Percentiles rank a stretch among this genome's conserved stretches.
Conservation (phyloP, 2,888 invertebrate species). For the Matsumyia berberina region DNA sequence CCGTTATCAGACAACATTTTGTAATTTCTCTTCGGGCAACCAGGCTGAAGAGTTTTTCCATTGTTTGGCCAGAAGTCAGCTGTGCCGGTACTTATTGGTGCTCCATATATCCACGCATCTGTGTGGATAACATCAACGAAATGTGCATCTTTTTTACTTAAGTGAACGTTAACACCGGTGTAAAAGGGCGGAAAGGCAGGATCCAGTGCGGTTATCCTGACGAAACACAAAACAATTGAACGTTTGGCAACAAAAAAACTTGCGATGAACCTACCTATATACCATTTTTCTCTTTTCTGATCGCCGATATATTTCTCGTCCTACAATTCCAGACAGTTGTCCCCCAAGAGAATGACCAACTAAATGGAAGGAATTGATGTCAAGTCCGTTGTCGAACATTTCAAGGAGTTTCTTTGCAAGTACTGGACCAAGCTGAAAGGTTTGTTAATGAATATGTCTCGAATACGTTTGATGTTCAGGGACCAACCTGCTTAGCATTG, state of each 20-base stretch:
- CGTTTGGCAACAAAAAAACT: too few relatives aligned
- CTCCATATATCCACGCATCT: slow-evolving; percentile 87
- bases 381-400: slow-evolving; percentile 81
- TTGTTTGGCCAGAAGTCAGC: slow-evolving; percentile 88
- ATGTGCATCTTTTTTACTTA: slow-evolving; percentile 86
- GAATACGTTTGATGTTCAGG: background rate
- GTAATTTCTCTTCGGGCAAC: slow-evolving; percentile 85
- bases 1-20: slow-evolving; percentile 83
- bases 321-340: slow-evolving; percentile 82
- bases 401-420: slow-evolving; percentile 80
- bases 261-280: slow-evolving; percentile 73
- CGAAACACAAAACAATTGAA: background rate
- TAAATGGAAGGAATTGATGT: slow-evolving; percentile 81
- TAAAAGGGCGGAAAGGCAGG: slow-evolving; percentile 88
- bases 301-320: slow-evolving; percentile 79
- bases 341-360: slow-evolving; percentile 84
- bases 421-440: slow-evolving; percentile 79
- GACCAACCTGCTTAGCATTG: slow-evolving; percentile 81
- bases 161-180: slow-evolving; percentile 81
- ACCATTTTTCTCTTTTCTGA: slow-evolving; percentile 78
- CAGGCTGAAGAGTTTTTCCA: slow-evolving; percentile 87
- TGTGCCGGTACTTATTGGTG: slow-evolving; percentile 86
- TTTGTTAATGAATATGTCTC: background rate
- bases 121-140: slow-evolving; percentile 90
- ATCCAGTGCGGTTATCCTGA: slow-evolving; percentile 86